Conservation (phyloP, 1,140 invertebrate genomes). For the Potamilus streckersoni region DNA sequence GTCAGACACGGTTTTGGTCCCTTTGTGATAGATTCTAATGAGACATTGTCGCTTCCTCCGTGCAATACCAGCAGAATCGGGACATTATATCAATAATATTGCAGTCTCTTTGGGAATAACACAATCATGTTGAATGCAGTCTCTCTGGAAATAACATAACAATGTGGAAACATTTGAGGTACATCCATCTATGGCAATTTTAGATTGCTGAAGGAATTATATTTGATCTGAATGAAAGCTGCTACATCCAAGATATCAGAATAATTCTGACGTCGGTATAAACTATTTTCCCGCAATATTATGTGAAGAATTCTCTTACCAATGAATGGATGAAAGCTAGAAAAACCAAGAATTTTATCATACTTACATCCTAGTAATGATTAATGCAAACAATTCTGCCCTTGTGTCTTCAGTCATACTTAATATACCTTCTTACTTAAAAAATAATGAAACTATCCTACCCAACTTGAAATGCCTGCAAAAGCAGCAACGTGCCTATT, state of each 20-base stretch:
- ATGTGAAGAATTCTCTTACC: too few species aligned
- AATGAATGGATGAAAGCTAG: too few species aligned
- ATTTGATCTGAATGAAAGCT: constrained; percentile 7
- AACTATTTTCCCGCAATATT: too few species aligned
- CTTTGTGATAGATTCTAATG: constrained; percentile 37
- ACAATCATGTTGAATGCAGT: background rate
- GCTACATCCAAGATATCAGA: constrained; percentile 6
- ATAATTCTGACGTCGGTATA: background rate
- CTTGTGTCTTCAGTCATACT: too few species aligned
- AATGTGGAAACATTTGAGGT: constrained; percentile 12
- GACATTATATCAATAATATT: constrained; percentile 11
- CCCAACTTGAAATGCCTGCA: too few species aligned
- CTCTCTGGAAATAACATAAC: background rate
- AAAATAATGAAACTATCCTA: too few species aligned
- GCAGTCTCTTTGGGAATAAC: constrained; percentile 6
- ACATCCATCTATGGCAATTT: constrained; percentile 31
- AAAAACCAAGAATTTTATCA: too few species aligned
- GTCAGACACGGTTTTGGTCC: constrained; percentile 58
- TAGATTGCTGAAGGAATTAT: background rate
- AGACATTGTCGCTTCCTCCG: constrained; percentile 19
- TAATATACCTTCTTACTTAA: too few species aligned
- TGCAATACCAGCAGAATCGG: constrained; percentile 32
- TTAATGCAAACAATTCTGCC: too few species aligned
- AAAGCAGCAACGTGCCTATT: too few species aligned
- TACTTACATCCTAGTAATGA: too few species aligned